Conservation (phyloP, 2,113 vertebrate species). For the Atractosteus spatula region DNA sequence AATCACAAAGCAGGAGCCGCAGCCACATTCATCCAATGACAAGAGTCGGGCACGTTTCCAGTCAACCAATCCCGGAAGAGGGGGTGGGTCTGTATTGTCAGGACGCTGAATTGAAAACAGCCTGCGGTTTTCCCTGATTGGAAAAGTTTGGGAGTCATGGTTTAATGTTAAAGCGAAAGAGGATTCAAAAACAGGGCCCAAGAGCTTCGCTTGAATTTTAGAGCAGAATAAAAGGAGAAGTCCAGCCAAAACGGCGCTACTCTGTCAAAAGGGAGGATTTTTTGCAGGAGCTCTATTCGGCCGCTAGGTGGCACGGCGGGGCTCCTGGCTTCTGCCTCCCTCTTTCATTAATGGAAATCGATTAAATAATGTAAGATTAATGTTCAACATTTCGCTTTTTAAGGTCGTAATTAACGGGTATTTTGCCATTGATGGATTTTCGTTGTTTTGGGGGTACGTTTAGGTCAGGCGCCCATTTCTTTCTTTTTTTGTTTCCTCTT, state of each 20-base stretch:
- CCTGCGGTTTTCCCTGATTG: too few relatives aligned
- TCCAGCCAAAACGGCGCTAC: conserved; percentile 72
- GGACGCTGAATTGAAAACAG: too few relatives aligned
- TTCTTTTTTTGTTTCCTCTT: conserved; percentile 77
- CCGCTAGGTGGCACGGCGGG: conserved; percentile 99
- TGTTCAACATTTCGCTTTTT: conserved; percentile 26
- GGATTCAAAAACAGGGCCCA: conserved; percentile 63
- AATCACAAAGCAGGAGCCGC: too few relatives aligned
- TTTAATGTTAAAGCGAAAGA: conserved; percentile 68
- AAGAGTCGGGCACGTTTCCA: too few relatives aligned
- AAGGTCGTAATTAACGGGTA: conserved; percentile 15
- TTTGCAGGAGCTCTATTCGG: conserved; percentile 96
- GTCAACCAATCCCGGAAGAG: too few relatives aligned
- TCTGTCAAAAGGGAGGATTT: conserved; percentile 71
- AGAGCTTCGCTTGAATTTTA: conserved; percentile 48
- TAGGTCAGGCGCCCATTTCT: conserved; percentile 87
- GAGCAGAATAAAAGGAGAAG: conserved; percentile 50
- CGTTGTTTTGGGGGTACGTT: conserved; percentile 56
- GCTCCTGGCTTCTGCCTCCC: conserved; percentile 96
- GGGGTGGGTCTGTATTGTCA: too few relatives aligned
- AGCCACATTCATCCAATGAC: too few relatives aligned
- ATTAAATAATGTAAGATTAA: conserved; percentile 60
- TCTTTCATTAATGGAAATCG: conserved; percentile 85
- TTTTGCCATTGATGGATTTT: conserved; percentile 27
- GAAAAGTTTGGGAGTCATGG: too few relatives aligned